Base-by-base conservation (phyloP, 1,140 invertebrate genomes). In the Trissolcus basalis region DNA sequence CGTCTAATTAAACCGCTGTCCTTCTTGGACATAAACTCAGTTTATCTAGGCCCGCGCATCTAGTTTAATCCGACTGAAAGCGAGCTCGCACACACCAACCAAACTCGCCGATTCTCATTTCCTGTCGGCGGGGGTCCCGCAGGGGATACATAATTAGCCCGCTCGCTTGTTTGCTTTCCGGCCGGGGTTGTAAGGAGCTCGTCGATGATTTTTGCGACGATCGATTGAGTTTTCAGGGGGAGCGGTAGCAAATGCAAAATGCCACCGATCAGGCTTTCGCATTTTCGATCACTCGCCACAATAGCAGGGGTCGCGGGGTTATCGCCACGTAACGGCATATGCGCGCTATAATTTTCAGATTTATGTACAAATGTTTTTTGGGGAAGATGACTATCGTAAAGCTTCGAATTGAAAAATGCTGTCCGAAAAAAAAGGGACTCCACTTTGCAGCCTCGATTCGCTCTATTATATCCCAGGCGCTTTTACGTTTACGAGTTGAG, bases 1-100 rank as follows among this genome's bases (percentile, higher is more conserved):
- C 85, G 82, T 87, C 86, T 89, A 89, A 89, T 89, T 89, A 89
- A 88, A 89, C 82, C 82, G 80, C 83, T 84, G 81, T 86, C 82
- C 78, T 82, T 81, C 82, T 80, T 79, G 82, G 79, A 83, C 84
- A 85, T 87, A 88, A 88, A 87, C 83, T 86, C 83, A 70, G 81
- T 80, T 86, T 87, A 88, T 86, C 85, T 83, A 69, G 76, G 76
- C 36, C 60, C 79, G 77, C 79, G 78, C 82, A 87, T 86, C 85
- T 87, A 77, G 82, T 76, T 86, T 87, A 86, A 87, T 87, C 82
- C 83, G 64, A 81, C 77, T 81, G 73, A 69, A 59, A 78, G 75
- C 55, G 63, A 63, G 61, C 77, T 71, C 19, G 27, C 44, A 39
- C 35, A 53, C 10, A 27, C 55, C 43, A 48, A 72, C 67, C 70